phyloP scores from a whole-genome alignment of 2,113 vertebrate species.

The Aviceda subcristata region DNA sequence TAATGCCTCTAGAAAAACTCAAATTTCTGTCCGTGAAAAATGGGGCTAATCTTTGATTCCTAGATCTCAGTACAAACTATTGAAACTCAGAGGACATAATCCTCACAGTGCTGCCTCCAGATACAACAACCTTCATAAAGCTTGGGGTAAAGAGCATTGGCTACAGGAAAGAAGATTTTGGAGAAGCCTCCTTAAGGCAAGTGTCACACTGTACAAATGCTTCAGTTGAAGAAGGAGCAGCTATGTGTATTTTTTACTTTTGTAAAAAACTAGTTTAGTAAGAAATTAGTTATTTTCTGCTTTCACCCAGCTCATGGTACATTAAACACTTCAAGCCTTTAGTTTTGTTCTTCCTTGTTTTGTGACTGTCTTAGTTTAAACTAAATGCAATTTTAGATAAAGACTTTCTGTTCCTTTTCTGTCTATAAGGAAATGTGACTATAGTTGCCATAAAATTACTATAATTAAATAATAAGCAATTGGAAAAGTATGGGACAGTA shows the following conservation, averaged over 20 bases:
- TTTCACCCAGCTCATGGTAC: neutral
- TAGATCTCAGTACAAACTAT: neutral
- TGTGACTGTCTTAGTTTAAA: neutral
- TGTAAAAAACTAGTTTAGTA: neutral
- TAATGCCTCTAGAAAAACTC: neutral
- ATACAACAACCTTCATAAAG: neutral
- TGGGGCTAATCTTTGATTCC: neutral
- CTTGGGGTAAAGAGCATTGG: neutral
- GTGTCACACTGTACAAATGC: neutral
- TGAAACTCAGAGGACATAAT: neutral
- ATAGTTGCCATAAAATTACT: conserved; percentile 21
- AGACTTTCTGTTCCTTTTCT: neutral
- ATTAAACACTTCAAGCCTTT: neutral
- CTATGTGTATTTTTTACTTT: neutral
- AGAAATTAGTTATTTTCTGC: neutral
- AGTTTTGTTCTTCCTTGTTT: neutral
- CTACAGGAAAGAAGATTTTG: neutral
- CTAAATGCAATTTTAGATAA: neutral
- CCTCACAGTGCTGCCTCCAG: neutral
- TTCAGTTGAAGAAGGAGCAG: neutral
- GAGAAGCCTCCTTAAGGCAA: neutral
- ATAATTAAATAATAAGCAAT: conserved; percentile 34
- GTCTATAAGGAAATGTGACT: neutral
- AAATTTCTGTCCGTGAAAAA: neutral
- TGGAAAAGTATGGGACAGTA: neutral